Evolutionary conservation across 2,888 invertebrate species (phyloP), one percentile per base, ranked within the genome.

Genomic region (Watsonalla cultraria): DNA sequence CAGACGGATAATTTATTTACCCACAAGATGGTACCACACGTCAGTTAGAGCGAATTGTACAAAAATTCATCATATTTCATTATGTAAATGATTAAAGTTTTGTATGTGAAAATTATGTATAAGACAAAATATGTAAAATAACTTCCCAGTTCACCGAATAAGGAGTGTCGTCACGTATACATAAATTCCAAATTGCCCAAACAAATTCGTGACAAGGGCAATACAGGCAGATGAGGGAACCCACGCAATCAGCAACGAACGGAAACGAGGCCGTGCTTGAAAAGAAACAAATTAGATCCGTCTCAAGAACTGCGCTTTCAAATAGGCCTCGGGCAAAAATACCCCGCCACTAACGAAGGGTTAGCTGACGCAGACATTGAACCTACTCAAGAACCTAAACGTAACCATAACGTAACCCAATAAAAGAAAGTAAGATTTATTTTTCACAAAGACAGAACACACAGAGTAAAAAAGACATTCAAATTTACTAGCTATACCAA

Each of bases 271-370:
- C 72, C 72, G 76, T 75, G 80, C 80, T 82, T 85, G 84, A 84
- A 87, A 86, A 85, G 86, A 84, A 87, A 85, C 86, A 86, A 88
- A 88, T 88, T 87, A 86, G 86, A 86, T 83, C 77, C 80, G 80
- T 82, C 83, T 87, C 81, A 78, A 86, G 86, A 82, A 83, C 82
- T 76, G 72, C 64, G 74, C 79, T 82, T 81, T 84, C 76, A 80
- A 82, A 82, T 73, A 72, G 76, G 70, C 64, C 42, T 11, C 61
- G 70, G 75, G 75, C 74, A 72, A 77, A 83, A 78, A 81, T 80
- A 76, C 78, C 77, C 65, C 58, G 71, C 66, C 66, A 67, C 82
- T 87, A 87, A 86, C 86, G 85, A 86, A 84, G 85, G 82, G 84
- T 82, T 84, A 76, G 75, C 62, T 66, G 65, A 64, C 67, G 65